These are phyloP conservation scores for Paralvinella palmiformis DNA, from an alignment of 1,140 invertebrate genomes.

Conservation along the genomic window DNA sequence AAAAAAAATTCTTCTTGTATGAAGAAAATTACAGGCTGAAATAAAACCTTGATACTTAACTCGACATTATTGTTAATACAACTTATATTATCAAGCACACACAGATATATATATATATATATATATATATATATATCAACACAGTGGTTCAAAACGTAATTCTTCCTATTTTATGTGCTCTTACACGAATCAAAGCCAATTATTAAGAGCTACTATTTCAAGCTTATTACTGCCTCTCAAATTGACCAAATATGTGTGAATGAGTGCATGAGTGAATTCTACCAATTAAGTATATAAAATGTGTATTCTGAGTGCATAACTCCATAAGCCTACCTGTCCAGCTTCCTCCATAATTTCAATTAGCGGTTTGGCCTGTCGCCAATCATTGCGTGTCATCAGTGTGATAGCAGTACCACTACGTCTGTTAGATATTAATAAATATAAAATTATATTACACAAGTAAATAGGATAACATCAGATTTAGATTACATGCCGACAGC, in stretches of 20 bases:
- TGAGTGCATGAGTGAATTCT: neutral
- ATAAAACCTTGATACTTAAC: too few relatives aligned
- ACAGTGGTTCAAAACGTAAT: neutral
- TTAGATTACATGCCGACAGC: neutral
- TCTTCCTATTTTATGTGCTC: neutral
- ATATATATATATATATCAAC: too few relatives aligned
- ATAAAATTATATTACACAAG: neutral
- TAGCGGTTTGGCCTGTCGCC: constrained; percentile 42
- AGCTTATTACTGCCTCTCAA: neutral
- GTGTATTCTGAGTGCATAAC: neutral
- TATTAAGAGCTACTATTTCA: neutral
- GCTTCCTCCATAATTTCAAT: constrained; percentile 48
- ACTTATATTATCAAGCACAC: too few relatives aligned
- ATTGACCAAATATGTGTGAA: neutral
- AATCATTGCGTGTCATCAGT: constrained; percentile 42
- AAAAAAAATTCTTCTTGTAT: too few relatives aligned
- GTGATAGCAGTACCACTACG: constrained; percentile 55
- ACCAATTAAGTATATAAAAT: neutral
- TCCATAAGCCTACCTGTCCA: constrained; percentile 31
- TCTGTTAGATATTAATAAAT: constrained; percentile 24
- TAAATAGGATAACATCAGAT: too few relatives aligned
- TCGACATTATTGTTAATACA: too few relatives aligned
- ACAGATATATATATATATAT: too few relatives aligned
- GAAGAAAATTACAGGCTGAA: too few relatives aligned
- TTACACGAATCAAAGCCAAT: neutral